phyloP scores from a whole-genome alignment of 2,113 vertebrate genomes.

The Coracopsis vasa region DNA sequence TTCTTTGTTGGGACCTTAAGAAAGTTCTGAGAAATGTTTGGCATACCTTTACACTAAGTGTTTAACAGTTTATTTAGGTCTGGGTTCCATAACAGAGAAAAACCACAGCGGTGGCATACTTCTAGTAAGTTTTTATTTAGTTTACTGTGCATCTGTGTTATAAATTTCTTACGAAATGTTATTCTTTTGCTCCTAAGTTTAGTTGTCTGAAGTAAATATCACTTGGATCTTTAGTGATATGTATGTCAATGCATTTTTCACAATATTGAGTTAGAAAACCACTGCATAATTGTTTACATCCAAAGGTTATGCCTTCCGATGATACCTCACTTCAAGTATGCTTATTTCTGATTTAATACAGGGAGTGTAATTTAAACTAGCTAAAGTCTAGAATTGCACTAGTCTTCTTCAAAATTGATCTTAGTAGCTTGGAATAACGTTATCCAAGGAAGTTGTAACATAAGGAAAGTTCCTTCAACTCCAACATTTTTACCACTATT shows the following conservation, averaged over 20 bases:
- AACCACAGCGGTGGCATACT: constrained; percentile 40
- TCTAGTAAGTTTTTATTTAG: constrained; percentile 57
- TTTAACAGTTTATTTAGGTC: constrained; percentile 78
- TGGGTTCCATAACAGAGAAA: constrained; percentile 68
- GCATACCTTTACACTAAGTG: constrained; percentile 80
- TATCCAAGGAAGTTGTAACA: background rate
- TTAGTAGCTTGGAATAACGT: background rate
- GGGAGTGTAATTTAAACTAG: background rate
- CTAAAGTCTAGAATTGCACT: background rate
- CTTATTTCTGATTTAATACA: background rate
- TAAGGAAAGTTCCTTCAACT: background rate
- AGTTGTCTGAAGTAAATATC: background rate
- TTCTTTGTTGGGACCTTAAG: constrained; percentile 79
- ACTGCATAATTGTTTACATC: background rate
- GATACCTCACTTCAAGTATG: background rate
- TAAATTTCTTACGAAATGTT: constrained; percentile 11
- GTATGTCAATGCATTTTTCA: rapidly evolving
- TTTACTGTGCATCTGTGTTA: constrained; percentile 34
- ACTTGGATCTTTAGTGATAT: background rate
- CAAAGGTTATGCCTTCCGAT: background rate
- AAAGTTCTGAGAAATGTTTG: constrained; percentile 78
- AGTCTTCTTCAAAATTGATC: background rate
- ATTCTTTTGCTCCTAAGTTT: constrained; percentile 18
- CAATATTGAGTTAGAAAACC: background rate
- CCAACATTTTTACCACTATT: background rate